Base-by-base conservation (phyloP, 2,797 vertebrate genomes). In the Tapera naevia region DNA sequence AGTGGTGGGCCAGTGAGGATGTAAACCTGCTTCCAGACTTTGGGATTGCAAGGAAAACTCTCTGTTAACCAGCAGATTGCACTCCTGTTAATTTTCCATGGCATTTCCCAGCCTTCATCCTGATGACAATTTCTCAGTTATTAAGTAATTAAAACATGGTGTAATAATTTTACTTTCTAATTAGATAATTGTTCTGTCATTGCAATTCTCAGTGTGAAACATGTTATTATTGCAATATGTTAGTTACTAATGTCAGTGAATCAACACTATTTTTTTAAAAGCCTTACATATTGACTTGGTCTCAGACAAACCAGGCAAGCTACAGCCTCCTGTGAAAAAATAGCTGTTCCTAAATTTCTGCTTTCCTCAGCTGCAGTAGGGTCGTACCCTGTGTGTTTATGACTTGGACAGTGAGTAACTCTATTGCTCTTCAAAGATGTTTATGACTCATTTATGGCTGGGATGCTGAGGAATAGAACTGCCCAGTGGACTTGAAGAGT, bases 131-230 rank as follows among this genome's bases (percentile, higher is more conserved):
- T 89, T 91, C 85, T 93, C 0, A 0, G 51, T 86, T 94, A 90
- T 88, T 93, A 95, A 92, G 73, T 72, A 80, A 94, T 92, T 94
- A 95, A 79, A 89, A 17, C 32, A 60, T 0, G 25, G 33, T 66
- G 51, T 17, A 75, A 86, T 92, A 90, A 70, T 92, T 92, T 91
- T 32, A 72, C 41, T 76, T 89, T 81, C 80, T 91, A 93, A 95
- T 89, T 81, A 91, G 70, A 43, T 93, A 92, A 86, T 91, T 75
- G 89, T 48, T 70, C 82, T 88, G 66, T 53, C 87, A 17, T 53
- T 61, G 60, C 67, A 88, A 4, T 67, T 79, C 41, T 84, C 41
- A 2, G 62, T 54, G 17, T 25, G 58, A 3, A 89, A 13, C 3
- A 0, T 22, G 62, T 87, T 53, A 75, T 84, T 95, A 81, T 22